A percentile compares a stretch with the other conserved stretches of the same genome.
Evolutionary conservation across 1,140 invertebrate genomes (phyloP).

Genomic region (Plutomurus gul): DNA sequence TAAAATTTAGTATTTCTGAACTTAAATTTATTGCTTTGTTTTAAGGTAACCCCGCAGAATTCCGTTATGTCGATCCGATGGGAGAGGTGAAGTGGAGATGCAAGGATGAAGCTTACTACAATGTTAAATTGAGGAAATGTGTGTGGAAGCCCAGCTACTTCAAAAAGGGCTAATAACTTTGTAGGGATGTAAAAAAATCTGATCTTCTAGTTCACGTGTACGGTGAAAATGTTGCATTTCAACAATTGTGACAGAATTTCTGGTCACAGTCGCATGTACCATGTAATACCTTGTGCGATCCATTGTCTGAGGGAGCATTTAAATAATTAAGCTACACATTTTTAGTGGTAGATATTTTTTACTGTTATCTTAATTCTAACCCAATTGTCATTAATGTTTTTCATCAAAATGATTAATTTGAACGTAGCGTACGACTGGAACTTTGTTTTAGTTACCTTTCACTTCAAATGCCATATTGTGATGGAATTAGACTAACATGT

Average conservation of each 20-base stretch:
- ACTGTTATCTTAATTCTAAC: no score
- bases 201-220: background rate
- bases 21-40: background rate
- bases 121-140: slow-evolving; percentile 20
- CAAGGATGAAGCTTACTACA: slow-evolving; percentile 37
- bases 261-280: no score
- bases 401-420: background rate
- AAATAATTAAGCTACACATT: no score
- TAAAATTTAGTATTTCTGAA: background rate
- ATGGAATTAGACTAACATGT: no score
- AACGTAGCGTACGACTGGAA: background rate
- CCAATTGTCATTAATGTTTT: no score
- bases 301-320: no score
- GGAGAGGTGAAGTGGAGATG: slow-evolving; percentile 25
- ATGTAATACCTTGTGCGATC: no score
- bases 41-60: slow-evolving; percentile 18
- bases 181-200: background rate
- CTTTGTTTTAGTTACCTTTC: slow-evolving; percentile 6
- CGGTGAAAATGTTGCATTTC: background rate
- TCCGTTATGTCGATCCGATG: background rate
- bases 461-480: background rate
- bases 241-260: no score
- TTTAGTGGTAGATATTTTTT: no score
- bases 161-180: background rate
- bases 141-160: slow-evolving; percentile 37